These are phyloP conservation scores for Lutjanus erythropterus DNA, from an alignment of 2,113 vertebrate species.

Conservation along the genomic window DNA sequence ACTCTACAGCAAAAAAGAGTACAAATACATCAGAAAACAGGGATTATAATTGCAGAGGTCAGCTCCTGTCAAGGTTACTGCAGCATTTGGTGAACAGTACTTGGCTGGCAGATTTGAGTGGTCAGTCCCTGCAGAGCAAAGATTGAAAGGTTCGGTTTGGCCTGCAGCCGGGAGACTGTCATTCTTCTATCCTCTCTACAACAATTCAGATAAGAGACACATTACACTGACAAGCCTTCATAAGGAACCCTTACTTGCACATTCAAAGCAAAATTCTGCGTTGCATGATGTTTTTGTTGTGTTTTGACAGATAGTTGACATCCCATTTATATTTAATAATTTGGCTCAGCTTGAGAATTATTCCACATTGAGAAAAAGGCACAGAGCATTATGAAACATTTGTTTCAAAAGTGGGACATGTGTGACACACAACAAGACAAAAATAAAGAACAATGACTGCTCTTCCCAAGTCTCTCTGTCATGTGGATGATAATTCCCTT, in stretches of 20 bases:
- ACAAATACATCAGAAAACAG: conserved; percentile 47
- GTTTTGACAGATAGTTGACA: conserved; percentile 46
- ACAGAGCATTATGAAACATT: conserved; percentile 26
- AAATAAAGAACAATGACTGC: conserved; percentile 38
- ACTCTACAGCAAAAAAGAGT: background rate
- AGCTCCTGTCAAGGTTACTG: conserved; percentile 78
- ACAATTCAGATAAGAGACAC: conserved; percentile 34
- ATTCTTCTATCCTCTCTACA: conserved; percentile 61
- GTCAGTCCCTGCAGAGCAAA: conserved; percentile 73
- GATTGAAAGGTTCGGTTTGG: conserved; percentile 77
- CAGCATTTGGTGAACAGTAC: conserved; percentile 47
- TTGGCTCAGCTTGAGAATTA: conserved; percentile 33
- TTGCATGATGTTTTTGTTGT: conserved; percentile 48
- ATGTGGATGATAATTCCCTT: conserved; percentile 26
- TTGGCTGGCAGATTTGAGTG: conserved; percentile 69
- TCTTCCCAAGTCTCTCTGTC: conserved; percentile 26
- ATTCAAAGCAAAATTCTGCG: conserved; percentile 39
- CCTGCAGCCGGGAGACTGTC: conserved; percentile 72
- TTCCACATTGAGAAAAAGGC: conserved; percentile 12
- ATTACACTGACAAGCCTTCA: background rate
- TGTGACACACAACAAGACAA: conserved; percentile 17
- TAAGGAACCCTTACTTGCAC: background rate
- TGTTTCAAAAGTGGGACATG: conserved; percentile 51
- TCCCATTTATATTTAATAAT: conserved; percentile 59
- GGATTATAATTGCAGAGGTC: conserved; percentile 69